Evolutionary conservation across 1,140 invertebrate species (phyloP), one percentile per base, ranked within the genome.

Genomic region (Bombyx mandarina): DNA sequence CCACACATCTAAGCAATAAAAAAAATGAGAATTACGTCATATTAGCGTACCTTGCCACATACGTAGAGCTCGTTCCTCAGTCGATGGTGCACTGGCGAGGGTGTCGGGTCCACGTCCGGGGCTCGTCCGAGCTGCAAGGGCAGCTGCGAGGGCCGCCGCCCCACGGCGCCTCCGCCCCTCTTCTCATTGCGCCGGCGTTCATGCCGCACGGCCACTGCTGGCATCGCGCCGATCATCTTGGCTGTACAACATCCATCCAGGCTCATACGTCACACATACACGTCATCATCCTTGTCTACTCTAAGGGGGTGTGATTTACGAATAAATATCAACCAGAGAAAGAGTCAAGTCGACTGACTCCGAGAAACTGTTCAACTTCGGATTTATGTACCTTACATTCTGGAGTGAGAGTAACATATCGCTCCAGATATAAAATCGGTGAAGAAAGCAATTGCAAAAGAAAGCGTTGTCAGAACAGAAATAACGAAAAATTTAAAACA

Each of bases 181-280:
- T 93, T 94, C 71, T 94, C 93, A 67, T 92, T 91, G 64, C 93
- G 91, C 54, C 93, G 89, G 62, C 94, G 88, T 81, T 94, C 93
- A 82, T 95, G 93, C 75, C 94, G 92, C 44, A 95, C 93, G 12
- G 94, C 93, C 81, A 95, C 93, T 62, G 94, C 94, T 82, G 94
- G 94, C 94, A 95, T 95, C 54, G 94, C 94, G 64, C 94, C 94
- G 73, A 95, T 94, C 94, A 95, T 95, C 79, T 90, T 92, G 67
- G 73, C 80, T 82, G 75, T 60, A 57, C 48, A 7, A 49, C 9
- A 12, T 22, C 9, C 9, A 9, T 47, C 45, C 45, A 47, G 22
- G 12, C 22, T 49, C 12, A 9, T 18, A 12, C 48, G n/a, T 3
- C 7, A 49, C 45, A 9, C 45, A 47, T 7, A 8, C 4, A 47